Percentiles rank a stretch among this genome's conserved stretches.
Conservation (phyloP, 2,113 vertebrate species). For the Chrysemys picta region DNA sequence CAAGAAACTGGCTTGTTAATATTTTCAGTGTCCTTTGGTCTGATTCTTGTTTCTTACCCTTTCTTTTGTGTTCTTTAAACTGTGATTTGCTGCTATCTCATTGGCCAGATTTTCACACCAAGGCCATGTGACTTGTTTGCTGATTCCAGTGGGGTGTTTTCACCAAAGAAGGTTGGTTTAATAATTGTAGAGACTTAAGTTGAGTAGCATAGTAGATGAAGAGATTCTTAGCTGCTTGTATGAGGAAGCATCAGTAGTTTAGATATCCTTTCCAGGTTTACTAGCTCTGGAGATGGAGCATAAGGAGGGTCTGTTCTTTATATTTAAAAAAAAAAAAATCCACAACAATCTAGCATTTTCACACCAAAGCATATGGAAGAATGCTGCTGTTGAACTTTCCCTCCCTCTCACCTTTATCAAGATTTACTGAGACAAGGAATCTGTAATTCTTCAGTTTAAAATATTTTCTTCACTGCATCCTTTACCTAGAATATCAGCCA, state of each 20-base stretch:
- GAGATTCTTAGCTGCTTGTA: constrained; percentile 38
- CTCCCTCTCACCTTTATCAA: not conserved
- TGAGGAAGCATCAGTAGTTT: constrained; percentile 45
- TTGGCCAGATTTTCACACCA: constrained; percentile 86
- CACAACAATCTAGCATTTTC: not conserved
- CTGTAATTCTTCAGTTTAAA: not conserved
- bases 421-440: not conserved
- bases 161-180: constrained; percentile 91
- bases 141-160: constrained; percentile 94
- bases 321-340: not conserved
- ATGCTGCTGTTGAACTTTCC: not conserved
- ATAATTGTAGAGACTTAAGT: constrained; percentile 45
- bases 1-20: not conserved
- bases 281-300: not conserved
- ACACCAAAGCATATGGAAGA: not conserved
- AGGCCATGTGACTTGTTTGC: constrained; percentile 93
- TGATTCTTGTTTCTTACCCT: not conserved
- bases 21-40: not conserved
- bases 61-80: constrained; percentile 42
- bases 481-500: not conserved
- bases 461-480: not conserved
- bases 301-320: not conserved
- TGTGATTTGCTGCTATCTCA: constrained; percentile 66
- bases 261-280: constrained; percentile 34
- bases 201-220: constrained; percentile 59